Evolutionary conservation across 1,140 invertebrate species (phyloP).

Genomic region (Apis florea): DNA sequence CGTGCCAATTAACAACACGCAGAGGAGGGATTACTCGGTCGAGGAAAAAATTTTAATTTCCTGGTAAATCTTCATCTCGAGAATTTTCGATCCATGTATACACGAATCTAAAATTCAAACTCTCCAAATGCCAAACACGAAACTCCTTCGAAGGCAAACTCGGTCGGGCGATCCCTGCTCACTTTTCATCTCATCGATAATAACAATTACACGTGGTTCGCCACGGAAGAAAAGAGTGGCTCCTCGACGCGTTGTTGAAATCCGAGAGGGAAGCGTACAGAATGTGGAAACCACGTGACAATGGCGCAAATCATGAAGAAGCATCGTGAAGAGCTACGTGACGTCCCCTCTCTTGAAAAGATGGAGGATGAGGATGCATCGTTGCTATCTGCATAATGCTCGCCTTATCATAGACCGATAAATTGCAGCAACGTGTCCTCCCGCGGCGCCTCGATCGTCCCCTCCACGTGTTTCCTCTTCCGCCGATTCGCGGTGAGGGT

Average conservation of each 20-base stretch:
- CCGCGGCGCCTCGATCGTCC: slow-evolving; percentile 55
- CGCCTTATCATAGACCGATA: slow-evolving; percentile 61
- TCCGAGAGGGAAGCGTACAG: background rate
- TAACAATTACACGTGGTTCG: too few relatives aligned
- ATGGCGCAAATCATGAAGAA: slow-evolving; percentile 16
- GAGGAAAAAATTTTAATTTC: too few relatives aligned
- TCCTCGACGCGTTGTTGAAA: background rate
- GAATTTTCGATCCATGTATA: too few relatives aligned
- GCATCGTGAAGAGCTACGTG: slow-evolving; percentile 22
- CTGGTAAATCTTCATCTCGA: too few relatives aligned
- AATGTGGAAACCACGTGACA: background rate
- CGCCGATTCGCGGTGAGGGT: slow-evolving; percentile 65
- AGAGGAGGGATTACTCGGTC: too few relatives aligned
- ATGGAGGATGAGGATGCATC: background rate
- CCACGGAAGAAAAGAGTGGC: background rate
- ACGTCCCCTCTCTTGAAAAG: background rate
- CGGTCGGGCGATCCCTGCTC: too few relatives aligned
- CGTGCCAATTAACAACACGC: too few relatives aligned
- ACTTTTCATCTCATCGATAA: too few relatives aligned
- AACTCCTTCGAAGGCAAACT: too few relatives aligned
- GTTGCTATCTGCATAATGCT: slow-evolving; percentile 59
- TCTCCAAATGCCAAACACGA: too few relatives aligned
- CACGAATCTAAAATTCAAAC: too few relatives aligned
- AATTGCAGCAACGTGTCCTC: slow-evolving; percentile 57
- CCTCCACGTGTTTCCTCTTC: slow-evolving; percentile 63